phyloP scores from a whole-genome alignment of 2,113 vertebrate species.

The Vidua chalybeata region DNA sequence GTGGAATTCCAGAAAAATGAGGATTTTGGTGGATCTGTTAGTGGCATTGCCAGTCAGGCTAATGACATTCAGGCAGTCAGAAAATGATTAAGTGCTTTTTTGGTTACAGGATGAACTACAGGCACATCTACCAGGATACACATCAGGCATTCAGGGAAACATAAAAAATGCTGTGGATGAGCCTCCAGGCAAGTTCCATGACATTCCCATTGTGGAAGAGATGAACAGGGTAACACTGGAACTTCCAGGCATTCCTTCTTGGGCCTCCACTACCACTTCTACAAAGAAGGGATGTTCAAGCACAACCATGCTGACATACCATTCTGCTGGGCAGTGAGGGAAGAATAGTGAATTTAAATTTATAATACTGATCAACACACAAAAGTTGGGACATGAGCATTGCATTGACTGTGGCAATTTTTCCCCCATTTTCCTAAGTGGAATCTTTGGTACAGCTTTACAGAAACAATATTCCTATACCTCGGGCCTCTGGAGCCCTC shows the following conservation, averaged over 20 bases:
- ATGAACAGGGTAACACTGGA: not conserved
- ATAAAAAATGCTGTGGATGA: not conserved
- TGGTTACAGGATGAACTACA: not conserved
- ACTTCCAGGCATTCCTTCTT: not conserved
- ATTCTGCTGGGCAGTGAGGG: not conserved
- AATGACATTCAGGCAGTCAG: not conserved
- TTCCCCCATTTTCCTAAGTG: not conserved
- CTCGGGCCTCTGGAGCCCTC: not conserved
- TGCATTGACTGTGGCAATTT: not conserved
- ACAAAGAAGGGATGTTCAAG: not conserved
- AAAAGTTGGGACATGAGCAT: not conserved
- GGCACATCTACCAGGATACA: not conserved
- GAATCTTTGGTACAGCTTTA: not conserved
- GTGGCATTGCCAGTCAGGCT: not conserved
- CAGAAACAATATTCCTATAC: not conserved
- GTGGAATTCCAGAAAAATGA: not conserved
- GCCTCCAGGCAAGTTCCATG: not conserved
- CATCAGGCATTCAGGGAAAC: not conserved
- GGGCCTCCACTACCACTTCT: not conserved
- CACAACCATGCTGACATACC: not conserved
- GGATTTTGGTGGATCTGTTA: not conserved
- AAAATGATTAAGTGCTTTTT: not conserved
- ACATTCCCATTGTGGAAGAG: not conserved
- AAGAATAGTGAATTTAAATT: not conserved
- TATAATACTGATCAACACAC: not conserved